phyloP scores from a whole-genome alignment of 1,140 invertebrate genomes.

The Triops longicaudatus region DNA sequence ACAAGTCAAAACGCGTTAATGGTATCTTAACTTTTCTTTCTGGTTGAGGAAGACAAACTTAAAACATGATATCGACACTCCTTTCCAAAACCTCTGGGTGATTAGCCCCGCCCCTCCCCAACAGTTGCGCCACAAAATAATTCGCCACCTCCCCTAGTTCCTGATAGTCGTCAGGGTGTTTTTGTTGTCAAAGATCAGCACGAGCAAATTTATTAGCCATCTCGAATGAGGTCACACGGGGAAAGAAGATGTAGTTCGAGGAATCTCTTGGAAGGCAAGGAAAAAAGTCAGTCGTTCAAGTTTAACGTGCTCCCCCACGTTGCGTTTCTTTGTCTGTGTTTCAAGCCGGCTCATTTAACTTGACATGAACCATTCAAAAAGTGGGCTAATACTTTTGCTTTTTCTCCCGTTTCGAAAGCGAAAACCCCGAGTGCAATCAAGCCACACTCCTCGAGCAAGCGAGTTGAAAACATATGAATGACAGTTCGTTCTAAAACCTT shows the following conservation, averaged over 20 bases:
- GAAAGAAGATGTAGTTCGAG: neutral
- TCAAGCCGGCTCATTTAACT: neutral
- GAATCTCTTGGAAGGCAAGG: neutral
- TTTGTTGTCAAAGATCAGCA: neutral
- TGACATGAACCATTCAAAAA: neutral
- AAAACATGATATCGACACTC: neutral
- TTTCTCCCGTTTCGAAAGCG: neutral
- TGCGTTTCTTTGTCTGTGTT: neutral
- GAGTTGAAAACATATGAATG: neutral
- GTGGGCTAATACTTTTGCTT: neutral
- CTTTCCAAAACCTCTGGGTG: neutral
- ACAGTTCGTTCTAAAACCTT: neutral
- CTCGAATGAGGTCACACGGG: neutral
- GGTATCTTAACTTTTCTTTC: neutral
- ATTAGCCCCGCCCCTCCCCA: neutral
- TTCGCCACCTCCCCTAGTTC: neutral
- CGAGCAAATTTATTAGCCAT: neutral
- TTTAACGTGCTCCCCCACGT: neutral
- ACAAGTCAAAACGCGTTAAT: neutral
- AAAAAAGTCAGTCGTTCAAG: neutral
- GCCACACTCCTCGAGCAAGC: neutral
- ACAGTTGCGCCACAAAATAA: neutral
- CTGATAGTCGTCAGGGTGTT: neutral
- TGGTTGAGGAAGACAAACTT: neutral
- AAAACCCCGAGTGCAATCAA: neutral